phyloP scores from a whole-genome alignment of 2,113 vertebrate genomes.

The Rhinoderma darwinii region DNA sequence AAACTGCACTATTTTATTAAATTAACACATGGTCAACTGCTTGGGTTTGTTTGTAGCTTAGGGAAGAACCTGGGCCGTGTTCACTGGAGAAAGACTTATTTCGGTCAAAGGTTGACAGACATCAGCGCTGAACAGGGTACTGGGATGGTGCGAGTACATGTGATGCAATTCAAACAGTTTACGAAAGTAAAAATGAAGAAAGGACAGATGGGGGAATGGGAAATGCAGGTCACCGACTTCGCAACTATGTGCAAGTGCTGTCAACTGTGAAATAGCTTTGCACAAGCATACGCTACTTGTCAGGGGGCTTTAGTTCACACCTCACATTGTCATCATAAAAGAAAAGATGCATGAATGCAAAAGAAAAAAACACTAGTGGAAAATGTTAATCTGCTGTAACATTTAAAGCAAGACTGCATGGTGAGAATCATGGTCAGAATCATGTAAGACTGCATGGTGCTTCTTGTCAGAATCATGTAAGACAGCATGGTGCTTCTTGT shows the following conservation, averaged over 20 bases:
- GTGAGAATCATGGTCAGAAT: too few species aligned
- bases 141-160: constrained; percentile 17
- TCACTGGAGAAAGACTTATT: constrained; percentile 32
- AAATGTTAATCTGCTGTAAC: neutral
- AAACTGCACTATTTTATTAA: constrained; percentile 27
- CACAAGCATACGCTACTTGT: constrained; percentile 35
- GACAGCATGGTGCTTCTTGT: too few species aligned
- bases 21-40: constrained; percentile 43
- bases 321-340: constrained; percentile 36
- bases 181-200: constrained; percentile 46
- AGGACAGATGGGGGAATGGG: constrained; percentile 35
- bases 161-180: constrained; percentile 44
- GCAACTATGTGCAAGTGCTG: constrained; percentile 44
- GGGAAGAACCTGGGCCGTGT: constrained; percentile 12
- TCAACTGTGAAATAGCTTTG: constrained; percentile 56
- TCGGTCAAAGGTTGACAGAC: constrained; percentile 52
- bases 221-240: constrained; percentile 40
- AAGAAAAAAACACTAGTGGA: neutral
- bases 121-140: constrained; percentile 20
- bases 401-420: neutral
- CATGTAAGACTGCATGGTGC: too few species aligned
- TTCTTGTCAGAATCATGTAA: too few species aligned
- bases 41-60: constrained; percentile 44
- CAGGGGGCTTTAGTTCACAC: constrained; percentile 40
- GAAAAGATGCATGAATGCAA: constrained; percentile 4